A percentile compares a stretch with the other conserved stretches of the same genome.
Conservation (phyloP, 1,140 invertebrate genomes). For the Chironomus striatipennis region DNA sequence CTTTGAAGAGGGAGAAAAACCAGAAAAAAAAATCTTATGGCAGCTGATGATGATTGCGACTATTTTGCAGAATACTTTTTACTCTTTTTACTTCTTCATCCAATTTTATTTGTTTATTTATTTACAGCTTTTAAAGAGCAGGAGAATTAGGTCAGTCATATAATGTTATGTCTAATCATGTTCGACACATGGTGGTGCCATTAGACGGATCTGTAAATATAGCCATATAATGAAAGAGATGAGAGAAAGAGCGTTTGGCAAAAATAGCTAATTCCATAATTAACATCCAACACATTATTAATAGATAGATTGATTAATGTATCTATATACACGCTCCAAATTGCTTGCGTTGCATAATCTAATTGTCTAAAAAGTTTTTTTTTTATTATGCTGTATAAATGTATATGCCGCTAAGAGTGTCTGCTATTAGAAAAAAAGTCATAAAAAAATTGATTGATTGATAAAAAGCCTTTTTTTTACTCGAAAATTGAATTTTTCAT, state of each 20-base stretch:
- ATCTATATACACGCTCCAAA: not conserved
- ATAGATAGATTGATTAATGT: not conserved
- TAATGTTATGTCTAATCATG: not conserved
- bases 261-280: not conserved
- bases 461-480: constrained; percentile 12
- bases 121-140: not conserved
- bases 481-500: not conserved
- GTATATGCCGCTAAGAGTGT: constrained; percentile 1
- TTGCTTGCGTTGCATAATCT: not conserved
- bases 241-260: not conserved
- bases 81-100: no score
- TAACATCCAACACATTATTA: not conserved
- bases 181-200: not conserved
- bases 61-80: not conserved
- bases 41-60: not conserved
- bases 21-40: no score
- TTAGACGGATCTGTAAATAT: not conserved
- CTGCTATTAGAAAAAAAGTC: not conserved
- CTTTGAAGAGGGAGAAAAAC: not conserved
- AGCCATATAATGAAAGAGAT: not conserved
- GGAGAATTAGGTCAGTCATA: not conserved
- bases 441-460: constrained; percentile 23
- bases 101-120: no score
- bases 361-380: not conserved
- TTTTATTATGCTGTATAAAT: not conserved